These are phyloP conservation scores for Oryctolagus cuniculus DNA, from an alignment of 2,113 vertebrate species.

Conservation along the genomic window mOryCun1.1 NC_091432.1:151442501-151443000, in stretches of 20 bases:
- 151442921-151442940: neutral
- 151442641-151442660: neutral
- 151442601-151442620: conserved; percentile 62
- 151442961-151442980: neutral
- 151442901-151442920: conserved; percentile 51
- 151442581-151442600: conserved; percentile 61
- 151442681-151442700: conserved; percentile 46
- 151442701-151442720: conserved; percentile 67
- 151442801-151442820: conserved; percentile 73
- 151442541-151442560: neutral
- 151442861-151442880: conserved; percentile 61
- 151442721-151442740: conserved; percentile 80
- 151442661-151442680: neutral
- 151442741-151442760: conserved; percentile 84
- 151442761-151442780: conserved; percentile 77
- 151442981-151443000: neutral
- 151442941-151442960: conserved; percentile 20
- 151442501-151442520: neutral
- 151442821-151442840: conserved; percentile 74
- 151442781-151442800: conserved; percentile 84
- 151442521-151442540: neutral
- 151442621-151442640: conserved; percentile 47
- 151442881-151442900: conserved; percentile 47
- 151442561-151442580: neutral
- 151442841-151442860: conserved; percentile 63